Evolutionary conservation across 2,113 vertebrate genomes (phyloP), one percentile per base, ranked within the genome.

Genomic region (Reinhardtius hippoglossoides): DNA sequence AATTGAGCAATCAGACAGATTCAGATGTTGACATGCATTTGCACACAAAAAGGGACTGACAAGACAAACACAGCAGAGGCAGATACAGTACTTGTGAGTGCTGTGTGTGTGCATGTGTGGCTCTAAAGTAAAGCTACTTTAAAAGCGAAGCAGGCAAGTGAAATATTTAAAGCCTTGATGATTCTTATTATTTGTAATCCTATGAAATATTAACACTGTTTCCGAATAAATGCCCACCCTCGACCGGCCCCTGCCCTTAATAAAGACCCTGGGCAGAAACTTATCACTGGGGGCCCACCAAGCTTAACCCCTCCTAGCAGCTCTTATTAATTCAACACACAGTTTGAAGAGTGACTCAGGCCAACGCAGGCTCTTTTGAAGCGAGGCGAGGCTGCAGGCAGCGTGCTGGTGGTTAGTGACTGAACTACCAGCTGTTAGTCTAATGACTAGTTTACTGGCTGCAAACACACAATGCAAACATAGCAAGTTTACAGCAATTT

Each of bases 241-340:
- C 37, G 7, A 7, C 1, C 18, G 27, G 13, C 5, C 2, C 18
- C 26, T 18, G 46, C 40, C 50, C 48, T 71, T 54, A 46, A 74
- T 61, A 48, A 27, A 15, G 42, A 46, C 56, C 64, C 27, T 18
- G 48, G 61, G 26, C 40, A 69, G 52, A 68, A n/a, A 73, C 57
- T 54, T 59, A 72, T 71, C 62, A 57, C 50, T 52, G 37, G 76
- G 48, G 26, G 48, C 26, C 60, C 52, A 26, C 16, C 67, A 70
- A 18, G 60, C 2, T 31, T 61, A 61, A 59, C 12, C 55, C 57
- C 60, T 59, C 58, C 64, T 13, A 52, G 58, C 70, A 64, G 67
- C 61, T 71, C 16, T 70, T 81, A 85, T 87, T 86, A 81, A 90
- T 88, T 84, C 78, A 82, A 54, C 73, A 44, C 31, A 21, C 42